These are phyloP conservation scores for Asteroscopus sphinx DNA, from an alignment of 2,888 invertebrate species.

Conservation along the genomic window DNA sequence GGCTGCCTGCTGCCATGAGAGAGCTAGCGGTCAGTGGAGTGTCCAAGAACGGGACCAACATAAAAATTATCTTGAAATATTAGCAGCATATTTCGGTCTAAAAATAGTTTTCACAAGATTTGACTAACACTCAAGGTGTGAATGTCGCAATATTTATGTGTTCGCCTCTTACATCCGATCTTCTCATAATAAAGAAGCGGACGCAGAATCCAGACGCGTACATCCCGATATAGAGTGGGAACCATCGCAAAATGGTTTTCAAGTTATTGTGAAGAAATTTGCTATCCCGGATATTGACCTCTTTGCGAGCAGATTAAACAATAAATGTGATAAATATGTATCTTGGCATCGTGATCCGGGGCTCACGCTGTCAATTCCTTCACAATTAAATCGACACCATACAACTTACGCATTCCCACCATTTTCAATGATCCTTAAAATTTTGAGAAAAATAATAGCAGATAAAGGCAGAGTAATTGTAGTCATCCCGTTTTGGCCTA, in stretches of 20 bases:
- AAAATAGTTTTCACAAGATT: slow-evolving; percentile 1
- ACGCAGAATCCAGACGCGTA: slow-evolving; percentile 17
- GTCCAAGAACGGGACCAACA: slow-evolving; percentile 22
- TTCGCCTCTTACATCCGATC: slow-evolving; percentile 26
- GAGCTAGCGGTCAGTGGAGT: no score
- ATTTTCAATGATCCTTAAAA: no score
- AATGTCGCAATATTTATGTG: background rate
- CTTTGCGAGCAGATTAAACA: no score
- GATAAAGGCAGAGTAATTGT: background rate
- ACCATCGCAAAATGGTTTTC: no score
- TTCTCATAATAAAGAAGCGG: slow-evolving; percentile 19
- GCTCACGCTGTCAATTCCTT: slow-evolving; percentile 45
- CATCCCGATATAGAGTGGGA: no score
- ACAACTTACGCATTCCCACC: background rate
- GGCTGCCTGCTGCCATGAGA: background rate
- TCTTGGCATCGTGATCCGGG: slow-evolving; percentile 48
- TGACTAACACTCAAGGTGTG: slow-evolving; percentile 19
- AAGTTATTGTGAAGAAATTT: no score
- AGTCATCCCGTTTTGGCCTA: background rate
- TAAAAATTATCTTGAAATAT: slow-evolving; percentile 28
- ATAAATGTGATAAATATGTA: no score
- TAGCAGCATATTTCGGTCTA: slow-evolving; percentile 7
- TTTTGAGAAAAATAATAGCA: background rate
- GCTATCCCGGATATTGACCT: slow-evolving; percentile 44
- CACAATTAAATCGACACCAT: background rate